Percentiles rank a stretch among this genome's conserved stretches.
Evolutionary conservation across 2,113 vertebrate species (phyloP).

Genomic region (Acanthisitta chloris): DNA sequence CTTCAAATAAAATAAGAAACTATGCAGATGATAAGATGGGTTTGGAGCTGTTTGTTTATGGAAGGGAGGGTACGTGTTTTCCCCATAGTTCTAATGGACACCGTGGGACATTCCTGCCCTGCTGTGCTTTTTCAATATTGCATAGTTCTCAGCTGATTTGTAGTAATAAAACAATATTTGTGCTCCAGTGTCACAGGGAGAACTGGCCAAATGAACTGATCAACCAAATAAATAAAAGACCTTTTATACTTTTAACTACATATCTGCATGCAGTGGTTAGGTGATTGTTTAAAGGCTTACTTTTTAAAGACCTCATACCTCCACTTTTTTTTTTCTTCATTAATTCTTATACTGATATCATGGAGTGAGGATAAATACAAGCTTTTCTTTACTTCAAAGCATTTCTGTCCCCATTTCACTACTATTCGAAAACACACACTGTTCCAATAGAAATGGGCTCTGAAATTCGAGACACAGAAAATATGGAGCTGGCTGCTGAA

Average conservation of each 20-base stretch:
- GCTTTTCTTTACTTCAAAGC: not conserved
- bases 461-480: not conserved
- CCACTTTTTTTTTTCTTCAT: not conserved
- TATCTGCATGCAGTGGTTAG: not conserved
- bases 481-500: not conserved
- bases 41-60: not conserved
- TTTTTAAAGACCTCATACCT: not conserved
- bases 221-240: not conserved
- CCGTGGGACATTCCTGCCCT: not conserved
- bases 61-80: not conserved
- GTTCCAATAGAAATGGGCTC: not conserved
- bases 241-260: not conserved
- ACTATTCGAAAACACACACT: not conserved
- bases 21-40: not conserved
- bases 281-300: not conserved
- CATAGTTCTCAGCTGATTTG: not conserved
- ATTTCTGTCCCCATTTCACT: not conserved
- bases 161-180: conserved; percentile 1
- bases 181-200: not conserved
- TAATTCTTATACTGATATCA: not conserved
- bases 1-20: not conserved
- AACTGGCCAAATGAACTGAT: not conserved
- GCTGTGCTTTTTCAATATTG: not conserved
- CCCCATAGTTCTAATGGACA: not conserved
- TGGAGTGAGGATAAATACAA: not conserved